phyloP scores from a whole-genome alignment of 1,140 invertebrate genomes.

The Calliopsis andreniformis region DNA sequence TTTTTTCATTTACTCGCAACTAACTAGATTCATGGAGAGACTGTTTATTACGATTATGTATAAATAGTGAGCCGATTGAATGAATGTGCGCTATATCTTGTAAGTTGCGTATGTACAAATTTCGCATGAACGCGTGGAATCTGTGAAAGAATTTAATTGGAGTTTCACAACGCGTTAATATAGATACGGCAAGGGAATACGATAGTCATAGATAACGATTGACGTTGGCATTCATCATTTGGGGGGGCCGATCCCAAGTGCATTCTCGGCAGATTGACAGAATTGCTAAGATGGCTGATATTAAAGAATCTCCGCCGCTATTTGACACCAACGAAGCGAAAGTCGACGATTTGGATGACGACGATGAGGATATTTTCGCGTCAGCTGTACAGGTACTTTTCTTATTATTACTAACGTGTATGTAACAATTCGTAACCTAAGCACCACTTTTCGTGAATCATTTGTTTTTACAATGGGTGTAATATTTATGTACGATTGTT shows the following conservation, averaged over 20 bases:
- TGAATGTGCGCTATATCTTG: neutral
- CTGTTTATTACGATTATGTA: constrained; percentile 18
- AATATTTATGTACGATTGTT: neutral
- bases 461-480: constrained; percentile 11
- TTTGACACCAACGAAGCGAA: constrained; percentile 86
- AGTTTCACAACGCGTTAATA: constrained; percentile 17
- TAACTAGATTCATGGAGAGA: too few relatives aligned
- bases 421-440: constrained; percentile 1
- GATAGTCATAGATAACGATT: constrained; percentile 46
- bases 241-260: constrained; percentile 66
- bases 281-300: constrained; percentile 84
- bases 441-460: neutral
- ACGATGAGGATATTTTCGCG: constrained; percentile 89
- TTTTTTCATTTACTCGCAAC: constrained; percentile 6
- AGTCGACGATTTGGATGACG: constrained; percentile 85
- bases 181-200: constrained; percentile 20
- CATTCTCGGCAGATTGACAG: constrained; percentile 70
- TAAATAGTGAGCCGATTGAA: constrained; percentile 4
- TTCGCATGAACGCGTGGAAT: constrained; percentile 2
- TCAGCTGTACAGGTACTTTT: constrained; percentile 88
- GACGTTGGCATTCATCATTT: constrained; percentile 55
- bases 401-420: constrained; percentile 5
- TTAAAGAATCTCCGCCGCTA: constrained; percentile 85
- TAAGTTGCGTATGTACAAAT: neutral
- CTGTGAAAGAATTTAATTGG: neutral